phyloP scores from a whole-genome alignment of 2,113 vertebrate species.

The Mus spicilegus region DNA sequence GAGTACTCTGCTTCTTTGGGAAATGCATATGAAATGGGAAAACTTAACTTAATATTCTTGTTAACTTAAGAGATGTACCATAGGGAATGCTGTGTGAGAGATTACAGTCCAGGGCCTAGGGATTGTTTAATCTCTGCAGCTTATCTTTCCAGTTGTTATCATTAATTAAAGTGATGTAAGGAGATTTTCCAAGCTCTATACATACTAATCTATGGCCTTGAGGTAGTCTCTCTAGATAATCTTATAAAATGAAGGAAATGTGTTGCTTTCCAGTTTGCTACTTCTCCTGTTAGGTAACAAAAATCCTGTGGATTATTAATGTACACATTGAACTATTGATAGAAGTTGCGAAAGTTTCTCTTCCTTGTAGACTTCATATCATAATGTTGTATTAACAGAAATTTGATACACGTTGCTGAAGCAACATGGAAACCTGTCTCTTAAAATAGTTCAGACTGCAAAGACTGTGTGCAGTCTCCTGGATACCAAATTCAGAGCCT shows the following conservation, averaged over 20 bases:
- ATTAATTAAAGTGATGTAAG: slow-evolving; percentile 10
- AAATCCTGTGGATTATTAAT: neutral
- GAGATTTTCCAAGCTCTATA: neutral
- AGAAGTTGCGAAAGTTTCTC: neutral
- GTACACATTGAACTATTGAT: neutral
- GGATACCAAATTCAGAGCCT: neutral
- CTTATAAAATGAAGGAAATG: neutral
- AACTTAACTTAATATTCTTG: neutral
- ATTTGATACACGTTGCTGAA: neutral
- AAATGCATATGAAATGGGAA: neutral
- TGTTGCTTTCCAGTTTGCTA: neutral
- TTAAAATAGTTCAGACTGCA: neutral
- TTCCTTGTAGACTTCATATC: neutral
- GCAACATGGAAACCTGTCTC: neutral
- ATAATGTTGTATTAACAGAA: neutral
- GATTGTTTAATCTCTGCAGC: neutral
- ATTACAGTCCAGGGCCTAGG: neutral
- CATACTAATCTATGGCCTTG: neutral
- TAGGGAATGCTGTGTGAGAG: neutral
- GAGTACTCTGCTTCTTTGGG: neutral
- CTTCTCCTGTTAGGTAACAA: neutral
- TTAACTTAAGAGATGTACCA: neutral
- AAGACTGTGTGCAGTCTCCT: neutral
- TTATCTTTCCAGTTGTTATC: neutral
- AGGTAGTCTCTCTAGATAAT: neutral